Percentiles rank a stretch among this genome's conserved stretches.
These are phyloP conservation scores for Vulpes ferrilata DNA, from an alignment of 2,113 vertebrate species.

Conservation along the genomic window DNA sequence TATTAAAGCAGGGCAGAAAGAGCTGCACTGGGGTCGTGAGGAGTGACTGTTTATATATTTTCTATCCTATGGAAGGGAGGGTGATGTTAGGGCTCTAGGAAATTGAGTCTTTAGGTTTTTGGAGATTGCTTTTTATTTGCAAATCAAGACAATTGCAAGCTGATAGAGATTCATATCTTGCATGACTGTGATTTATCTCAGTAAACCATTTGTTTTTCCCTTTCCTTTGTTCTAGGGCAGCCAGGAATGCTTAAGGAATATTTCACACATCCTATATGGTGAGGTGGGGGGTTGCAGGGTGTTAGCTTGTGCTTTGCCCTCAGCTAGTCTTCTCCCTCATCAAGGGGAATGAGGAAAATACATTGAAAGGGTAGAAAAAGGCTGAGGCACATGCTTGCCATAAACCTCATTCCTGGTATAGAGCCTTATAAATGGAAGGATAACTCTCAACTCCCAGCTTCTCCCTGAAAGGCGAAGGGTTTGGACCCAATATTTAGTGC, in stretches of 20 bases:
- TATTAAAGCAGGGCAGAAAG: neutral
- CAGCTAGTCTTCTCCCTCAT: neutral
- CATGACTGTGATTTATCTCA: neutral
- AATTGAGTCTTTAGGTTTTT: neutral
- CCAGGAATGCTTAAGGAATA: neutral
- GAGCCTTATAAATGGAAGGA: neutral
- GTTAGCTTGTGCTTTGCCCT: neutral
- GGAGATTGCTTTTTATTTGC: neutral
- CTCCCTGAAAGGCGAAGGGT: neutral
- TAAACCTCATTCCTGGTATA: neutral
- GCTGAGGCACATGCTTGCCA: neutral
- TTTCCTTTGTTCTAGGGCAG: neutral
- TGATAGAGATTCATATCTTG: neutral
- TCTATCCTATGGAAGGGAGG: neutral
- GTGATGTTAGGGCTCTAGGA: neutral
- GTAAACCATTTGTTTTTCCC: neutral
- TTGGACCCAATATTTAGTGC: neutral
- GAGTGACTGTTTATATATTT: neutral
- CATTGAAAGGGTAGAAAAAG: neutral
- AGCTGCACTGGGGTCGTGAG: neutral
- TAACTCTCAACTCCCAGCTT: neutral
- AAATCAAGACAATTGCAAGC: neutral
- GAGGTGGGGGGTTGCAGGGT: neutral
- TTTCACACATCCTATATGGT: neutral
- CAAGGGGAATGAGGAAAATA: neutral